Evolutionary conservation across 1,140 invertebrate species (phyloP), one percentile per base, ranked within the genome.

Genomic region (Ceratosolen fusciceps): DNA sequence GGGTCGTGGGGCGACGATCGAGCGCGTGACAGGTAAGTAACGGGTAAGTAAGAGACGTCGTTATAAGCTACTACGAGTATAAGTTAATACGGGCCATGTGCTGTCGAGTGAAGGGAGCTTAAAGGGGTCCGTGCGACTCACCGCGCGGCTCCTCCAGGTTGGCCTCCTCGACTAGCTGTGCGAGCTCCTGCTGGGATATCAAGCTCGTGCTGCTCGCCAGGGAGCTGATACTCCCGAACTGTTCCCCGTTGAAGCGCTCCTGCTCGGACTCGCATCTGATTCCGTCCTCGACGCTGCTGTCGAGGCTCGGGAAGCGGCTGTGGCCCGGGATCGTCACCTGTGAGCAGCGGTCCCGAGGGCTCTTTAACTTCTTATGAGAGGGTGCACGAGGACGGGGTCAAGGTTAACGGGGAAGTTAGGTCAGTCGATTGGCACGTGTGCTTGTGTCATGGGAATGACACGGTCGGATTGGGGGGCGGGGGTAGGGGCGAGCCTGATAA

Each of bases 141-240:
- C 86, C 82, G 3, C 86, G 81, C 49, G 90, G 85, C 67, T 93
- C 93, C 74, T 94, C 93, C 34, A 93, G 82, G 29, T 90, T 92
- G 74, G 92, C 93, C 68, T 94, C 93, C 70, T 94, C 93, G 43
- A 94, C 92, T 49, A 93, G 84, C 80, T 93, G 91, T 67, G 92
- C 92, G 29, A 94, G 83, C 85, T 93, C 93, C 90, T 93, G 93
- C 74, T 93, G 92, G 7, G 93, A 93, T 78, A 93, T 93, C 4
- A 93, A 86, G 79, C 92, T 93, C 0, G 93, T 93, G 43, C 92
- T 92, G 16, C 92, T 93, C 0, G 93, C 92, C 8, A 93, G 81
- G 3, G 93, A 93, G 7, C 92, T 93, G 79, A 93, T 92, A 81
- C 91, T 92, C 19, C 92, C 93, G 83, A 93, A 93, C 68, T 93